Evolutionary conservation across 1,140 invertebrate genomes (phyloP).

Genomic region (Teleopsis dalmanni): DNA sequence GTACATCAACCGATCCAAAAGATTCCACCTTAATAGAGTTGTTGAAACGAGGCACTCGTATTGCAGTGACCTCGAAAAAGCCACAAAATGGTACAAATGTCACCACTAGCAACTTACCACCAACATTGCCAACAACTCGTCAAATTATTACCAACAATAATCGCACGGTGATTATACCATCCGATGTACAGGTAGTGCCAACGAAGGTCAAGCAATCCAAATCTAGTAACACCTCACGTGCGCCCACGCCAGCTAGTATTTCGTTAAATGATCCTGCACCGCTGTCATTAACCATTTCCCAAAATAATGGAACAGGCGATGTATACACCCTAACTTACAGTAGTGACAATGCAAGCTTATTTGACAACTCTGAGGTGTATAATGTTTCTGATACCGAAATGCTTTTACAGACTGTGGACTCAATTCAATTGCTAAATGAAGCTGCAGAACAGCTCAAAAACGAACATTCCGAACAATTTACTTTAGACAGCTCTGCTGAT

Average conservation of each 20-base stretch:
- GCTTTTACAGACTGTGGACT: constrained; percentile 56
- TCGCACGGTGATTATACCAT: constrained; percentile 38
- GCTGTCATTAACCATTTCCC: constrained; percentile 32
- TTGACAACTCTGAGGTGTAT: constrained; percentile 57
- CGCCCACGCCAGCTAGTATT: constrained; percentile 16
- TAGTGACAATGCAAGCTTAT: constrained; percentile 27
- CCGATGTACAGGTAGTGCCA: constrained; percentile 35
- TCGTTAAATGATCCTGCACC: constrained; percentile 32
- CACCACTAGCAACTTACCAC: constrained; percentile 8
- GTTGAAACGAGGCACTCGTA: constrained; percentile 61
- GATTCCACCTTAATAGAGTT: constrained; percentile 54
- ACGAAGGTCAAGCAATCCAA: constrained; percentile 18
- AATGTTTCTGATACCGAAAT: constrained; percentile 63
- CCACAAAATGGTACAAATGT: constrained; percentile 14
- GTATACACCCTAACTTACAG: constrained; percentile 42
- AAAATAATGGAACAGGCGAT: constrained; percentile 24
- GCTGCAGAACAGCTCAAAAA: constrained; percentile 58
- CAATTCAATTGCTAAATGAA: constrained; percentile 61
- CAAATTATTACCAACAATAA: constrained; percentile 41
- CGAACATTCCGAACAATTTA: constrained; percentile 42
- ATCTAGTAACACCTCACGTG: not conserved
- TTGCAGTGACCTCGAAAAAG: constrained; percentile 51
- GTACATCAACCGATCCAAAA: constrained; percentile 40
- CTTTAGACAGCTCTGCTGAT: not conserved
- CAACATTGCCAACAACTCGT: constrained; percentile 19